Evolutionary conservation across 2,113 vertebrate species (phyloP).

Genomic region (Gobio gobio): DNA sequence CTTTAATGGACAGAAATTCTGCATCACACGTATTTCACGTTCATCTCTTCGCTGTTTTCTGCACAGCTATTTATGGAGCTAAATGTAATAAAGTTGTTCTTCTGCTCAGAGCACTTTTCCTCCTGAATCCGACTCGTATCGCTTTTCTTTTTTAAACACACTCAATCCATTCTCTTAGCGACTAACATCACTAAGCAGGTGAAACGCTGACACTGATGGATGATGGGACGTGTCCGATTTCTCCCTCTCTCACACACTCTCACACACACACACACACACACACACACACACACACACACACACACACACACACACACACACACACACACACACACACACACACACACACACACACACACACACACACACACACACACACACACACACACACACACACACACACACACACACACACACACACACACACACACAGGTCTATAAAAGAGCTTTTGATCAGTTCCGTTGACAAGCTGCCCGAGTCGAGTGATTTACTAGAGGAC

Average conservation of each 20-base stretch:
- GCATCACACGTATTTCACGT: too few relatives aligned
- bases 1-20: too few relatives aligned
- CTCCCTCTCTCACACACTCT: background rate
- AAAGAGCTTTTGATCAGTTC: background rate
- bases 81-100: too few relatives aligned
- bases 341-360: too few relatives aligned
- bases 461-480: background rate
- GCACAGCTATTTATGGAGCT: too few relatives aligned
- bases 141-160: background rate
- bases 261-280: background rate
- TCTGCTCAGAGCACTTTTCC: background rate
- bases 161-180: background rate
- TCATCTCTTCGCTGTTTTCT: too few relatives aligned
- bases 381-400: background rate
- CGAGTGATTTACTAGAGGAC: constrained; percentile 1
- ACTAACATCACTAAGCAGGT: background rate
- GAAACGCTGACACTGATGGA: background rate
- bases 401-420: too few relatives aligned
- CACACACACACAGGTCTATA: background rate
- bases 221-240: background rate
- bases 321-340: background rate
- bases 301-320: background rate
- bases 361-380: constrained; percentile 1
- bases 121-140: background rate
- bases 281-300: background rate